These are phyloP conservation scores for fruit fly (Drosophila melanogaster) DNA, from an alignment of 1,140 invertebrate species.

Conservation along the genomic window DNA sequence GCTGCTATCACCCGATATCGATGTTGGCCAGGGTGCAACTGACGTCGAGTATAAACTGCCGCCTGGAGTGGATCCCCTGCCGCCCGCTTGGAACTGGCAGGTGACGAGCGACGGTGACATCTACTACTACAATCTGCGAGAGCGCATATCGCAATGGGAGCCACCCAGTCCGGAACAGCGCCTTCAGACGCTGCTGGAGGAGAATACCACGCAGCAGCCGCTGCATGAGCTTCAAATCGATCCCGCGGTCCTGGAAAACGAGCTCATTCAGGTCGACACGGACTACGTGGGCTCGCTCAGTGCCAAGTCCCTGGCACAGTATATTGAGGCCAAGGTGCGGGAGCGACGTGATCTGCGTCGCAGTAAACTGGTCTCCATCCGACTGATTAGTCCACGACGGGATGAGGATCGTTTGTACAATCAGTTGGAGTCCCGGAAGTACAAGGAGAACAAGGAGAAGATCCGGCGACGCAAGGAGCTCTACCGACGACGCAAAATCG, in stretches of 20 bases:
- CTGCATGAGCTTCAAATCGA: conserved; percentile 40
- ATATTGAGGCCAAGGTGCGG: conserved; percentile 51
- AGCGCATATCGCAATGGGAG: conserved; percentile 94
- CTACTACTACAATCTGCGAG: conserved; percentile 96
- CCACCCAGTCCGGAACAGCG: conserved; percentile 87
- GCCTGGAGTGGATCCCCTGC: conserved; percentile 87
- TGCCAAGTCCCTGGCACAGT: conserved; percentile 45
- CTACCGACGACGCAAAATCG: conserved; percentile 79
- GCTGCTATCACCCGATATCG: conserved; percentile 65
- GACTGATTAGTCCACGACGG: conserved; percentile 90
- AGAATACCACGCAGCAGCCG: conserved; percentile 39
- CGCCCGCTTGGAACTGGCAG: conserved; percentile 94
- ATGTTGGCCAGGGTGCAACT: conserved; percentile 37
- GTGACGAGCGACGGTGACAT: conserved; percentile 91
- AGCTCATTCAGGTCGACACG: conserved; percentile 40
- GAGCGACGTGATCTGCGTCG: conserved; percentile 64
- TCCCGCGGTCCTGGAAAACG: conserved; percentile 21
- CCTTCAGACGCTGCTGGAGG: conserved; percentile 56
- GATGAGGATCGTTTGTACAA: conserved; percentile 91
- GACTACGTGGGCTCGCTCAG: conserved; percentile 46
- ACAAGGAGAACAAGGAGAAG: conserved; percentile 92
- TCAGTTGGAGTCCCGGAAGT: conserved; percentile 87
- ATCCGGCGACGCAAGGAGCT: conserved; percentile 89
- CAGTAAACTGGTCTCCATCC: conserved; percentile 87
- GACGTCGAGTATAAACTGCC: conserved; percentile 84